Evolutionary conservation across 2,797 vertebrate genomes (phyloP).

Genomic region (Artibeus jamaicensis): DNA sequence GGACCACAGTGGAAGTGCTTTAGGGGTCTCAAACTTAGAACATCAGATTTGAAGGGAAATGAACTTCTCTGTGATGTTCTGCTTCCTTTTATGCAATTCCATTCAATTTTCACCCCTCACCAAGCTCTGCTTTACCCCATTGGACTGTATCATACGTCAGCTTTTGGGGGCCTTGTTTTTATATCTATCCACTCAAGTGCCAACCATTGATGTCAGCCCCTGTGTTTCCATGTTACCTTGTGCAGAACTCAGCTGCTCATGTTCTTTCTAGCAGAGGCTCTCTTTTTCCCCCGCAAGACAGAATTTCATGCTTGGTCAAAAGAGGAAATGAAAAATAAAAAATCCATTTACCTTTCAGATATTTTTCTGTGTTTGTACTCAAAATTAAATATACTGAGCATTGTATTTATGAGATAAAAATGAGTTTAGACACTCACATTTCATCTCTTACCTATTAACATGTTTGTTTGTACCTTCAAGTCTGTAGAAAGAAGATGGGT

Average conservation of each 20-base stretch:
- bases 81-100: constrained; percentile 51
- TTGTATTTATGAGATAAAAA: constrained; percentile 72
- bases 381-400: constrained; percentile 70
- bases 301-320: constrained; percentile 75
- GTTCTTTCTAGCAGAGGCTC: constrained; percentile 56
- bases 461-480: constrained; percentile 8
- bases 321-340: constrained; percentile 64
- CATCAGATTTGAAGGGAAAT: constrained; percentile 59
- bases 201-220: constrained; percentile 49
- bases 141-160: constrained; percentile 56
- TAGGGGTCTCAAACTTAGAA: constrained; percentile 40
- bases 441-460: constrained; percentile 61
- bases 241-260: constrained; percentile 53
- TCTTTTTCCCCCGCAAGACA: constrained; percentile 37
- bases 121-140: constrained; percentile 48
- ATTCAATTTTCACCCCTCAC: constrained; percentile 41
- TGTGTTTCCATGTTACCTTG: constrained; percentile 65
- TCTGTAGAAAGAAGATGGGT: neutral
- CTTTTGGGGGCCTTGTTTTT: constrained; percentile 56
- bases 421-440: constrained; percentile 63
- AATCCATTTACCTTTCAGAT: constrained; percentile 68
- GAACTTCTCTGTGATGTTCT: constrained; percentile 49
- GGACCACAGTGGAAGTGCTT: constrained; percentile 16
- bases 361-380: constrained; percentile 72
- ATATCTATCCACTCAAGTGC: constrained; percentile 47